Base-by-base conservation (phyloP, 1,140 invertebrate genomes). In the Drosophila sechellia region DNA sequence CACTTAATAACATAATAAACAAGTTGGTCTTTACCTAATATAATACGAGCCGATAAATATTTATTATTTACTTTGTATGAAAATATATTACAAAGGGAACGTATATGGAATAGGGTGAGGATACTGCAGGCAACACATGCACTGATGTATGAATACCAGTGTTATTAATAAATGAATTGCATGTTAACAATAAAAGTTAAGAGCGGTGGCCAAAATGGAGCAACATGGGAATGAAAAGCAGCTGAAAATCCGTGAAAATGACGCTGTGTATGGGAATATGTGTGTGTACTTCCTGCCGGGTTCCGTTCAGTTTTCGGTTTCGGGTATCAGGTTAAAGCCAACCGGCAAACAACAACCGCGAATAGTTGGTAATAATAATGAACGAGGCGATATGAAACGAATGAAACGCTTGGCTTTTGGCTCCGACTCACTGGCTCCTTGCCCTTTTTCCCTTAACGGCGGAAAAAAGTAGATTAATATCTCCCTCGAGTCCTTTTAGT, bases 121-220 rank as follows among this genome's bases (percentile, higher is more conserved):
- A 60, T 60, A 39, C 11, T 37, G 52, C 35, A 39, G 25, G 20
- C 22, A 39, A 13, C 68, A 70, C 74, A 65, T 70, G 43, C 83
- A 79, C 81, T 73, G 84, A 83, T 84, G 72, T 84, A 83, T 89
- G 79, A 87, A 89, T 73, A 77, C 61, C 72, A 80, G 79, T 74
- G 76, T 84, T 89, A 89, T 87, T 84, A 87, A 89, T 87, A 87
- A 87, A 89, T 87, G 80, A 87, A 87, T 87, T 87, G 83, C 83
- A 83, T 87, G 84, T 87, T 89, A 89, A 89, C 84, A 87, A 87
- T 87, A 84, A 84, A 87, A 83, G 79, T 86, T 87, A 76, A 86
- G 76, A 83, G 70, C 56, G 50, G 17, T 43, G 46, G 37, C 65
- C 58, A 59, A 81, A 81, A 81, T 66, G 71, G 60, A 79, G 60